These are phyloP conservation scores for Bombus waltoni DNA, from an alignment of 1,140 invertebrate genomes.

Conservation along the genomic window DNA sequence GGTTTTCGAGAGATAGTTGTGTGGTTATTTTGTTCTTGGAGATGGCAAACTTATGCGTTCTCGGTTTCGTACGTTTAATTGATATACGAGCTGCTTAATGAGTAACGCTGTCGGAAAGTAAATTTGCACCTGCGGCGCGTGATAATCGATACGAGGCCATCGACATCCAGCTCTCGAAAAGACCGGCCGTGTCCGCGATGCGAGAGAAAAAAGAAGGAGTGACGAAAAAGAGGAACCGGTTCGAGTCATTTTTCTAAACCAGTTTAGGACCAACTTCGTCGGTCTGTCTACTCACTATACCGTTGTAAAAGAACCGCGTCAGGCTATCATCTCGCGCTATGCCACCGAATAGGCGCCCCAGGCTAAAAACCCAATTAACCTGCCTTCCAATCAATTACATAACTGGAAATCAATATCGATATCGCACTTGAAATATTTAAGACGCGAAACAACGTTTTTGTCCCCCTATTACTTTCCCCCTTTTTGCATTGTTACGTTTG, in stretches of 20 bases:
- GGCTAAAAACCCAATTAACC: conserved; percentile 48
- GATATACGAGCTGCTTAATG: conserved; percentile 33
- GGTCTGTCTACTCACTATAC: conserved; percentile 74
- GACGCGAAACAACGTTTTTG: neutral
- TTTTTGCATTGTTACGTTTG: neutral
- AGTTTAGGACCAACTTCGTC: conserved; percentile 68
- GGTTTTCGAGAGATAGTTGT: neutral
- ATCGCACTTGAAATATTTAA: neutral
- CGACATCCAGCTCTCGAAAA: conserved; percentile 46
- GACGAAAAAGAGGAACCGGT: conserved; percentile 42
- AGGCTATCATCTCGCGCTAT: conserved; percentile 9
- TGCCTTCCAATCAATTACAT: conserved; percentile 40
- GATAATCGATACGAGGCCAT: conserved; percentile 56
- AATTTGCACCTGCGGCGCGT: conserved; percentile 57
- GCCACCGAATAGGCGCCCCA: conserved; percentile 21
- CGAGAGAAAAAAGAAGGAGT: conserved; percentile 10
- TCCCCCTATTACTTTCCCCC: too few species aligned
- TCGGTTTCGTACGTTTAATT: conserved; percentile 36
- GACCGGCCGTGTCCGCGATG: neutral
- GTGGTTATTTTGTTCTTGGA: neutral
- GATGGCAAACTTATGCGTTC: neutral
- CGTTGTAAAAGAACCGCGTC: conserved; percentile 67
- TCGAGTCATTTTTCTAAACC: conserved; percentile 72
- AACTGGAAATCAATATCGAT: conserved; percentile 40
- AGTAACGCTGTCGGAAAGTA: neutral